Conservation (phyloP, 2,888 invertebrate species). For the Ormyrus thymus region DNA sequence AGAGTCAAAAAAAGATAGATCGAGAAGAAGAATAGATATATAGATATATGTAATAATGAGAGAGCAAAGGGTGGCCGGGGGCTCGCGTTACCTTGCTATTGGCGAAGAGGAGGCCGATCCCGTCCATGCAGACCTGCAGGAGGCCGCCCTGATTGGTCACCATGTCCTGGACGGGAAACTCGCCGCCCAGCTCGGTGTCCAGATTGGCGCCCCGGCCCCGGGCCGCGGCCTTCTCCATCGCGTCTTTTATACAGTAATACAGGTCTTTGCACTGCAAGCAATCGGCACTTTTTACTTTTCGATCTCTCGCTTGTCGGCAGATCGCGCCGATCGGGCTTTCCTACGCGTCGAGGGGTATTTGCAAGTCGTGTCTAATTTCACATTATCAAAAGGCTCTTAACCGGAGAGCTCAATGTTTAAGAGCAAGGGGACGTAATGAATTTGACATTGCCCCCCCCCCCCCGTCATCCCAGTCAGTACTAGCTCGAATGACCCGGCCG, state of each 20-base stretch:
- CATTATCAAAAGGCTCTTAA: too few species aligned
- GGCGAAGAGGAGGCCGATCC: slow-evolving; percentile 98
- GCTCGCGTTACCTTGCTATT: slow-evolving; percentile 94
- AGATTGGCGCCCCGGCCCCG: slow-evolving; percentile 85
- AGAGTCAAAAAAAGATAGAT: slow-evolving; percentile 43
- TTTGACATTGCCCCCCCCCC: too few species aligned
- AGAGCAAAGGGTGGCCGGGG: neutral
- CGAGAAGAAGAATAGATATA: neutral
- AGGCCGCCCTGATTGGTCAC: slow-evolving; percentile 97
- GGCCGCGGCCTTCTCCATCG: slow-evolving; percentile 92
- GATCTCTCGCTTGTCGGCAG: too few species aligned
- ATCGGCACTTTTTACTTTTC: too few species aligned
- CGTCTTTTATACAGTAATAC: slow-evolving; percentile 98
- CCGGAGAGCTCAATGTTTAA: too few species aligned
- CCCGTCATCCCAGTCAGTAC: too few species aligned
- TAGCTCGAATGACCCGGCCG: slow-evolving; percentile 54
- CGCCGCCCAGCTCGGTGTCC: slow-evolving; percentile 90
- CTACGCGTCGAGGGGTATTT: too few species aligned
- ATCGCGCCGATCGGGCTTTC: too few species aligned
- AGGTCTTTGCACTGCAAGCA: slow-evolving; percentile 92
- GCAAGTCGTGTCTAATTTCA: too few species aligned
- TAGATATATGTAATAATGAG: slow-evolving; percentile 19
- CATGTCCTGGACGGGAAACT: slow-evolving; percentile 99
- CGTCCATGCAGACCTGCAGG: slow-evolving; percentile 99
- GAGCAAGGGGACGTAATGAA: too few species aligned